phyloP scores from a whole-genome alignment of 2,113 vertebrate genomes.

The Equus quagga region DNA sequence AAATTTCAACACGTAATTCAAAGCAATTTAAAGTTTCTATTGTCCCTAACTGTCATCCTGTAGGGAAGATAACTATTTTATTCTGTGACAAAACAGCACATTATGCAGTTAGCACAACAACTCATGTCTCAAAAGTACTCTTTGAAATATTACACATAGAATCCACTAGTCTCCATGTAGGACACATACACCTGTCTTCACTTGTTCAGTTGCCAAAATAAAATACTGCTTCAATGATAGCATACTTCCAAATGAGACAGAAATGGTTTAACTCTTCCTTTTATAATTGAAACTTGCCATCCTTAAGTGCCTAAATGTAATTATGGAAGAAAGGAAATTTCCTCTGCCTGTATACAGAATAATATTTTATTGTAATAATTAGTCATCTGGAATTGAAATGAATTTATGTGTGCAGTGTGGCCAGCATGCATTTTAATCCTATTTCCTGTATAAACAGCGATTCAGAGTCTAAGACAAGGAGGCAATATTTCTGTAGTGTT shows the following conservation, averaged over 20 bases:
- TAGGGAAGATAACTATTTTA: conserved; percentile 61
- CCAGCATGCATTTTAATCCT: conserved; percentile 30
- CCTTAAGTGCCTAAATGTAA: conserved; percentile 63
- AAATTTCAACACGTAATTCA: conserved; percentile 63
- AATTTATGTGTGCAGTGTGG: neutral
- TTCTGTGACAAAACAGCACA: conserved; percentile 39
- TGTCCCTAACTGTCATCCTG: conserved; percentile 59
- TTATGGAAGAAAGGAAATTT: conserved; percentile 68
- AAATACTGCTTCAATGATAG: conserved; percentile 56
- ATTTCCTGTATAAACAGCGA: conserved; percentile 56
- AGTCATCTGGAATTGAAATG: conserved; percentile 52
- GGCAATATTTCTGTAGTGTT: conserved; percentile 40
- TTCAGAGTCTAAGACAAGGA: conserved; percentile 48
- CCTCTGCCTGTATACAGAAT: conserved; percentile 40
- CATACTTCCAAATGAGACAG: conserved; percentile 37
- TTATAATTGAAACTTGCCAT: conserved; percentile 68
- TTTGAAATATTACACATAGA: conserved; percentile 59
- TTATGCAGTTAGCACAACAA: conserved; percentile 35
- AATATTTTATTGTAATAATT: conserved; percentile 66
- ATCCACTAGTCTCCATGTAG: neutral
- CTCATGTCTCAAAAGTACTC: conserved; percentile 30
- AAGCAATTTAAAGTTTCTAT: conserved; percentile 59
- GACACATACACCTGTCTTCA: neutral
- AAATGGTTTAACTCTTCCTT: conserved; percentile 68
- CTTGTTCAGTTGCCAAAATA: conserved; percentile 59